These are phyloP conservation scores for Urosaurus nigricauda DNA, from an alignment of 2,797 vertebrate genomes.

Conservation along the genomic window DNA sequence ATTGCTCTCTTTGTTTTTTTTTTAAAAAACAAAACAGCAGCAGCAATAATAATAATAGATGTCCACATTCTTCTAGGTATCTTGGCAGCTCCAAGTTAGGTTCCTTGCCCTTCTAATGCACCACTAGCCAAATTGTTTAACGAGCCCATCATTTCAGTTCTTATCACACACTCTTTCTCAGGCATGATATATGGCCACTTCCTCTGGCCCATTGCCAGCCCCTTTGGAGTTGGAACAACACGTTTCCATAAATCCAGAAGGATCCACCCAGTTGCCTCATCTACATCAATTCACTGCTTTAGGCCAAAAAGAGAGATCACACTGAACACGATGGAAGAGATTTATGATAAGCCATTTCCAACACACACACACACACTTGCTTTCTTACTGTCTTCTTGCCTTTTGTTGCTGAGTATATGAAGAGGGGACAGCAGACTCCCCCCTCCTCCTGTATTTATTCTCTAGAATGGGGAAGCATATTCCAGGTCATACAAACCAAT, in stretches of 20 bases:
- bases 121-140: neutral
- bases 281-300: neutral
- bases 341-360: neutral
- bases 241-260: neutral
- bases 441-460: neutral
- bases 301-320: conserved; percentile 9
- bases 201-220: neutral
- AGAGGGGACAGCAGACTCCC: neutral
- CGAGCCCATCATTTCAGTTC: neutral
- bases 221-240: conserved; percentile 4
- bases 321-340: neutral
- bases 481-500: neutral
- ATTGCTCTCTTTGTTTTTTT: neutral
- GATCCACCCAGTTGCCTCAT: conserved; percentile 14
- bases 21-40: too few species aligned
- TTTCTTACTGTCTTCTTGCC: neutral
- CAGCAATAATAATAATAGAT: neutral
- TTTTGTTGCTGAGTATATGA: neutral
- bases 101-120: neutral
- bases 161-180: neutral
- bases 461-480: neutral
- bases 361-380: neutral
- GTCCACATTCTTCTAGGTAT: neutral
- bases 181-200: neutral
- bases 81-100: neutral